A percentile compares a stretch with the other conserved stretches of the same genome.
These are phyloP conservation scores for Osmerus eperlanus DNA, from an alignment of 2,113 vertebrate species.

Conservation along the genomic window DNA sequence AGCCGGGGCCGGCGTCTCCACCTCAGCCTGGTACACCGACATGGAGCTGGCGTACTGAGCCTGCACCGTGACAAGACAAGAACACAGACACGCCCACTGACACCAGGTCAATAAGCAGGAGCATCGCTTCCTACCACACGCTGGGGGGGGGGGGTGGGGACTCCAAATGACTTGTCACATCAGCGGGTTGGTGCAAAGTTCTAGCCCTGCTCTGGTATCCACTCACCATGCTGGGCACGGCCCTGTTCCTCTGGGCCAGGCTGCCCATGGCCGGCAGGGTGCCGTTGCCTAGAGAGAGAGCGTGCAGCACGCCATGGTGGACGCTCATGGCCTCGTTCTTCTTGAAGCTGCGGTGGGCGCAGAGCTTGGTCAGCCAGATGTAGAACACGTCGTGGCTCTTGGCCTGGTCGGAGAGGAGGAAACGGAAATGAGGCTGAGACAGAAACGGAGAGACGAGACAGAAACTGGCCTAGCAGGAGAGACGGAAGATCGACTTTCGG, in stretches of 20 bases:
- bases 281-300: constrained; percentile 50
- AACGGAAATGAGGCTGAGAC: accelerated
- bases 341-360: constrained; percentile 79
- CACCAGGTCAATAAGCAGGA: too few species aligned
- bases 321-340: constrained; percentile 68
- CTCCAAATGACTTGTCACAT: too few species aligned
- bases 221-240: constrained; percentile 55
- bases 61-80: not conserved
- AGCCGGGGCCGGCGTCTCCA: constrained; percentile 28
- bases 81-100: not conserved
- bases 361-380: constrained; percentile 88
- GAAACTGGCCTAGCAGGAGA: not conserved
- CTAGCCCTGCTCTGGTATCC: constrained; percentile 20
- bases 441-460: too few species aligned
- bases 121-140: too few species aligned
- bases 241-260: constrained; percentile 50
- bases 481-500: not conserved
- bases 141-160: too few species aligned
- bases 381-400: constrained; percentile 85
- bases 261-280: constrained; percentile 46
- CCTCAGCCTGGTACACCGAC: constrained; percentile 36
- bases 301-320: constrained; percentile 69
- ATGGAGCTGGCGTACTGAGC: constrained; percentile 54
- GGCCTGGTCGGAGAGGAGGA: constrained; percentile 61
- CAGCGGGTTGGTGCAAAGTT: too few species aligned